Percentiles rank a stretch among this genome's conserved stretches.
Evolutionary conservation across 2,888 invertebrate genomes (phyloP).

Genomic region (Barypeithes pellucidus): DNA sequence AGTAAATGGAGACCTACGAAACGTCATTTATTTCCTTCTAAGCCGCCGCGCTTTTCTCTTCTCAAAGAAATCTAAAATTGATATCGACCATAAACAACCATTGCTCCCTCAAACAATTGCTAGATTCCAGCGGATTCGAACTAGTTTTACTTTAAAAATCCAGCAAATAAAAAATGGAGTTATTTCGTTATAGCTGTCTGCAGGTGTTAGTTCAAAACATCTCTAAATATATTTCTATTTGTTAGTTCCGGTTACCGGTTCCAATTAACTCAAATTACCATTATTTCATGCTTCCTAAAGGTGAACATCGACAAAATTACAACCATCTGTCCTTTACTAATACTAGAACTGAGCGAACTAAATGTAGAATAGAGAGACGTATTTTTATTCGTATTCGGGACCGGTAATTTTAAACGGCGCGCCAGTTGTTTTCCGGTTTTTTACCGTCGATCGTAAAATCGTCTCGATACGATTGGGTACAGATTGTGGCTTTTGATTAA

Average conservation of each 20-base stretch:
- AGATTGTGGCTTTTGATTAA: conserved; percentile 35
- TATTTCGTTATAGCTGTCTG: conserved; percentile 6
- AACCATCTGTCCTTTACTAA: not conserved
- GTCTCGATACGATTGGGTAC: conserved; percentile 30
- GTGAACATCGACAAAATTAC: not conserved
- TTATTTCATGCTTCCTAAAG: conserved; percentile 18
- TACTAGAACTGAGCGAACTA: not conserved
- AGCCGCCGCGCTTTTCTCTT: too few relatives aligned
- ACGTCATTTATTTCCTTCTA: too few relatives aligned
- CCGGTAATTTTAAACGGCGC: conserved; percentile 6
- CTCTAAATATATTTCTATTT: conserved; percentile 19
- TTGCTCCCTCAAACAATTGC: too few relatives aligned
- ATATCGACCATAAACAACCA: too few relatives aligned
- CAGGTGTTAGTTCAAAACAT: conserved; percentile 17
- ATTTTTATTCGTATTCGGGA: not conserved
- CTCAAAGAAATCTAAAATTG: too few relatives aligned
- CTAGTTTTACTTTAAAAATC: not conserved
- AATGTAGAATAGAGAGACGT: not conserved
- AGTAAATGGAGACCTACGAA: too few relatives aligned
- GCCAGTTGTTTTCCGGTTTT: conserved; percentile 29
- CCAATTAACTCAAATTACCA: conserved; percentile 16
- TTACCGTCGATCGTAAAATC: conserved; percentile 20
- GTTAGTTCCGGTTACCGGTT: conserved; percentile 10
- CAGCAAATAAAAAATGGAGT: not conserved
- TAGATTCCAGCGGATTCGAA: too few relatives aligned